Conservation (phyloP, 2,888 invertebrate species). For the Diabrotica balteata region DNA sequence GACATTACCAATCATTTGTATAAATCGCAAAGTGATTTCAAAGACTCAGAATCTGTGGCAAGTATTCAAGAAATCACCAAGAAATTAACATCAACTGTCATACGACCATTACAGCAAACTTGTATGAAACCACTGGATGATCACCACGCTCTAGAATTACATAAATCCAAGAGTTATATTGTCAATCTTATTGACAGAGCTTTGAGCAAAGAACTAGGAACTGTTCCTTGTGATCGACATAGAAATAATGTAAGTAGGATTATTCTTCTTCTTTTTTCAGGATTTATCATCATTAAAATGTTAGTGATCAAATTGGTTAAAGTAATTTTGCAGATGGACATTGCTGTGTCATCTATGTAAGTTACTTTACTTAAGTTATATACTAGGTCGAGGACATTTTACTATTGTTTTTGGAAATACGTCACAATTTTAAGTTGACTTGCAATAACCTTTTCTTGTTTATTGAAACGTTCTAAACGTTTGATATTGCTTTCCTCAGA, state of each 20-base stretch:
- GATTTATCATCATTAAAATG: too few species aligned
- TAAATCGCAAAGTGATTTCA: slow-evolving; percentile 24
- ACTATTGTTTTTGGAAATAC: too few species aligned
- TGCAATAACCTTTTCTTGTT: too few species aligned
- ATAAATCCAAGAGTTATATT: slow-evolving; percentile 60
- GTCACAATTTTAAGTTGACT: too few species aligned
- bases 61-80: slow-evolving; percentile 29
- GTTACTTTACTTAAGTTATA: too few species aligned
- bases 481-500: too few species aligned
- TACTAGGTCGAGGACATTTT: too few species aligned
- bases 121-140: slow-evolving; percentile 44
- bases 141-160: slow-evolving; percentile 57
- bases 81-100: slow-evolving; percentile 9
- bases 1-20: slow-evolving; percentile 33
- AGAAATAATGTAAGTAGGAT: slow-evolving; percentile 31
- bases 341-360: too few species aligned
- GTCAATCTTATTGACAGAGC: slow-evolving; percentile 61
- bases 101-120: background rate
- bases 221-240: slow-evolving; percentile 46
- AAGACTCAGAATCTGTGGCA: slow-evolving; percentile 12
- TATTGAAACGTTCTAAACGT: too few species aligned
- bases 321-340: too few species aligned
- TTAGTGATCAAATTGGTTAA: too few species aligned
- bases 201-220: slow-evolving; percentile 60
- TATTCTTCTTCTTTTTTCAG: too few species aligned